Evolutionary conservation across 2,797 vertebrate genomes (phyloP), one percentile per base, ranked within the genome.

Genomic region (Buphagus erythrorhynchus): DNA sequence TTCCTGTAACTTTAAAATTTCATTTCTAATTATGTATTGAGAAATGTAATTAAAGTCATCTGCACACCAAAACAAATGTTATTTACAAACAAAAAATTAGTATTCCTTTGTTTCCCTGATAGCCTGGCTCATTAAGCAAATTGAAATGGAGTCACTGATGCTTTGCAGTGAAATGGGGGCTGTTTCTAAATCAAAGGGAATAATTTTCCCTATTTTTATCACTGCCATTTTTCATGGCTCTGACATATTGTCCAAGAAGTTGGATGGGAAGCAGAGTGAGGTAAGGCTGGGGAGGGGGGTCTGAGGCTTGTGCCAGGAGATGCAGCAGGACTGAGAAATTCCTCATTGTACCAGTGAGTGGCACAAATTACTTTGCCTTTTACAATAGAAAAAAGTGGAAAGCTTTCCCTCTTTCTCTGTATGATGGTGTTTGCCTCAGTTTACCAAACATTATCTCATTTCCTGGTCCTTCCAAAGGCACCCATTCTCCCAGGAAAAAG

Each of bases 111-210:
- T 95, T 94, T 96, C 65, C 67, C 77, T 51, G 31, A 58, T 63
- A 85, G 45, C 21, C 71, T 81, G 84, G 95, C 84, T 97, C 96
- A 97, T 97, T 97, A 96, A 93, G 71, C 83, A 97, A 87, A 97
- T 95, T 86, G 79, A 97, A 97, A 86, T 73, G 75, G 81, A 96
- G 68, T 55, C 73, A 83, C 42, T 58, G 95, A 80, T 89, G 88
- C 90, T 87, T 90, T 77, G 91, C 91, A 95, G 66, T 49, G 90
- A 77, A 95, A 83, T 10, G 71, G 79, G 84, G 51, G 69, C 74
- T 95, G 83, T 45, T 88, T 66, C 54, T 68, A 74, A 96, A 96
- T 87, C 81, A 83, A 62, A 21, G 48, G 88, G 94, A 97, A 74
- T 67, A 97, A 95, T 38, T 93, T 63, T 5, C 35, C n/a, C 61